These are phyloP conservation scores for Phthorimaea operculella DNA, from an alignment of 1,140 invertebrate species.

Conservation along the genomic window DNA sequence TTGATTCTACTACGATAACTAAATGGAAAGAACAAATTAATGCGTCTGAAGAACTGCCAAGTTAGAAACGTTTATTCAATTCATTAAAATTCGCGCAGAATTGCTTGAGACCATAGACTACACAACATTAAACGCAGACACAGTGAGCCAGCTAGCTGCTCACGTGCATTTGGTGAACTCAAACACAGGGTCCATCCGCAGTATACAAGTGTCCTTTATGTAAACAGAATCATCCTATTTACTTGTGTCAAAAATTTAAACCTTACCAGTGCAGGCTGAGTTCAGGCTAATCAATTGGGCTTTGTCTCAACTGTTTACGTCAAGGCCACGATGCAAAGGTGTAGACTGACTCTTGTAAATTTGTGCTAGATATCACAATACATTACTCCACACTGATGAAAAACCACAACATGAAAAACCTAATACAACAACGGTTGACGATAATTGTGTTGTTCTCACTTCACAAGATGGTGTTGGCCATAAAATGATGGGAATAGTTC, in stretches of 20 bases:
- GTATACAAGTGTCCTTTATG: constrained; percentile 8
- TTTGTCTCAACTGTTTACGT: constrained; percentile 10
- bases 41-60: neutral
- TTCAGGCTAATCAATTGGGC: neutral
- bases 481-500: neutral
- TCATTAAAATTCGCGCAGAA: constrained; percentile 3
- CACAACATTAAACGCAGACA: constrained; percentile 1
- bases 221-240: constrained; percentile 9
- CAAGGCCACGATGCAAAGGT: constrained; percentile 7
- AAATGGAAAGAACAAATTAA: neutral
- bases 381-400: constrained; percentile 1
- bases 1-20: neutral
- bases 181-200: neutral
- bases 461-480: no score
- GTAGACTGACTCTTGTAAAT: constrained; percentile 3
- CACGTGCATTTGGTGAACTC: neutral
- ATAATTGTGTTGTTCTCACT: no score
- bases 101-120: constrained; percentile 6
- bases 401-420: neutral
- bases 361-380: constrained; percentile 5
- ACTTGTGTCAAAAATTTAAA: constrained; percentile 10
- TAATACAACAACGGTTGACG: neutral
- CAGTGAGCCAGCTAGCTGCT: neutral
- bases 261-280: neutral
- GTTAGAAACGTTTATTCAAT: neutral